Conservation (phyloP, 2,113 vertebrate genomes). For the Amphiprion ocellaris region DNA sequence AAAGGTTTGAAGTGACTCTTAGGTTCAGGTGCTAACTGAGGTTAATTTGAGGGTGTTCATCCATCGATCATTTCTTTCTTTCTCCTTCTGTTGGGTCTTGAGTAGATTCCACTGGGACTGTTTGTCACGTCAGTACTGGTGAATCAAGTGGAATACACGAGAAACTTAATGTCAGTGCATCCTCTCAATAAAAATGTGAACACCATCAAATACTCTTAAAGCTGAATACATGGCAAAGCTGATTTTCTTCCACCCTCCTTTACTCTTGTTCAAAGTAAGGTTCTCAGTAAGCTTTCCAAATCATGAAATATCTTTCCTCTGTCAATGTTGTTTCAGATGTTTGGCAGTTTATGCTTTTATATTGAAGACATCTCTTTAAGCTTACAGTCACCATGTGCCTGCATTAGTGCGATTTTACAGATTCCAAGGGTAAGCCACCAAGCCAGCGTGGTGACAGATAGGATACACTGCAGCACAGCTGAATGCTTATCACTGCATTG, state of each 20-base stretch:
- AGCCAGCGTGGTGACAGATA: conserved; percentile 67
- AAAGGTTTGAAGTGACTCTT: too few relatives aligned
- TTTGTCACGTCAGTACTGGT: background rate
- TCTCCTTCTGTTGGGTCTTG: background rate
- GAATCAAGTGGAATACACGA: background rate
- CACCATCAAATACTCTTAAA: background rate
- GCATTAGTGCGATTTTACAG: background rate
- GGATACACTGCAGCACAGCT: conserved; percentile 46
- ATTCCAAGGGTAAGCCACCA: conserved; percentile 20
- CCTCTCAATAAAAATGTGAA: background rate
- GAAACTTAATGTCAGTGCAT: background rate
- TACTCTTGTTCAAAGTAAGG: background rate
- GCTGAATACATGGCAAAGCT: background rate
- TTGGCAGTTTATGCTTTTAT: conserved; percentile 21
- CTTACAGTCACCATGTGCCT: conserved; percentile 11
- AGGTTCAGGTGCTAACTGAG: too few relatives aligned
- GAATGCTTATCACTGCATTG: conserved; percentile 51
- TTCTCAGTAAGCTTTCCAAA: background rate
- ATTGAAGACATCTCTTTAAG: conserved; percentile 10
- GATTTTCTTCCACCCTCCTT: background rate
- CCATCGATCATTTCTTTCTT: background rate
- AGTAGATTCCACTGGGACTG: background rate
- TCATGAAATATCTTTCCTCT: background rate
- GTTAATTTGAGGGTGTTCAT: background rate
- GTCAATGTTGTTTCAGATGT: conserved; percentile 26